phyloP scores from a whole-genome alignment of 2,797 vertebrate species.

The Myotis planiceps region DNA sequence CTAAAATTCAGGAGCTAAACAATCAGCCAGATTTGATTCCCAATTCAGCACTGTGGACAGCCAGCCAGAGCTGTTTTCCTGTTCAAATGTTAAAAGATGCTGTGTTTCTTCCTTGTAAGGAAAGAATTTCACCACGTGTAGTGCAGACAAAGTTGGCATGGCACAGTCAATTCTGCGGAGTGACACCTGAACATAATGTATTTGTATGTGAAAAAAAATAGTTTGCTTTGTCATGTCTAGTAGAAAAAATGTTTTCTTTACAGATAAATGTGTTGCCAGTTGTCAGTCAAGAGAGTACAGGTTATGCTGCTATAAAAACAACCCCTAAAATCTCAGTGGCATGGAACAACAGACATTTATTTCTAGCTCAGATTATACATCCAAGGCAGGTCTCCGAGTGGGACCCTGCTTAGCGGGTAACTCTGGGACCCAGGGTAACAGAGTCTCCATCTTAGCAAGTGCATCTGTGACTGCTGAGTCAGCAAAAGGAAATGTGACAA shows the following conservation, averaged over 20 bases:
- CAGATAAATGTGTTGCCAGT: constrained; percentile 36
- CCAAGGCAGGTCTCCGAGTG: background rate
- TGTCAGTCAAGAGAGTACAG: constrained; percentile 29
- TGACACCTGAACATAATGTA: constrained; percentile 67
- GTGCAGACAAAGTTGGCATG: background rate
- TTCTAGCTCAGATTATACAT: background rate
- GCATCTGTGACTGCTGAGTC: background rate
- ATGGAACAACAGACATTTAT: background rate
- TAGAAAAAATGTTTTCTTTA: constrained; percentile 60
- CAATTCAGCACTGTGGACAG: constrained; percentile 59
- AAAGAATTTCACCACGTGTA: constrained; percentile 1
- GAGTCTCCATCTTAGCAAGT: background rate
- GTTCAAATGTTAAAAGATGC: constrained; percentile 48
- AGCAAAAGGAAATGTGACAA: background rate
- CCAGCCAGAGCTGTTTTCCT: constrained; percentile 46
- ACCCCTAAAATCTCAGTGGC: background rate
- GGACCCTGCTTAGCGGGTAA: background rate
- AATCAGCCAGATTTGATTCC: background rate
- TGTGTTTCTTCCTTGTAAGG: constrained; percentile 59
- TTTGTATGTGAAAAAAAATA: constrained; percentile 48
- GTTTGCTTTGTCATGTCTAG: constrained; percentile 55
- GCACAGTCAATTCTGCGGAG: background rate
- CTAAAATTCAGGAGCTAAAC: background rate
- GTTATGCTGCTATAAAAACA: background rate
- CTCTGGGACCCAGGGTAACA: background rate